These are phyloP conservation scores for Ariolimax columbianus DNA, from an alignment of 2,888 invertebrate genomes.

Conservation along the genomic window DNA sequence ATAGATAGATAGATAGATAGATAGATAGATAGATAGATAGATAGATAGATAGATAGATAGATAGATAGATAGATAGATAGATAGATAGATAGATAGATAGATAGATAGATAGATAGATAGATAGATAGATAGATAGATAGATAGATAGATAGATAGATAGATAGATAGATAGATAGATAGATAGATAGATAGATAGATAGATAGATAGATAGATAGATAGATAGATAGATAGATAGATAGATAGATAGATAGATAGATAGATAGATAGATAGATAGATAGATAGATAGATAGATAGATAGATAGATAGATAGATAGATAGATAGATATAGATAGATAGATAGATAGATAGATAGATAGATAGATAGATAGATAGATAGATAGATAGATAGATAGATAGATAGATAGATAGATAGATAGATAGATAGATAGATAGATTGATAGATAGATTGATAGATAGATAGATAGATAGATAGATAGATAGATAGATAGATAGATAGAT, in stretches of 20 bases:
- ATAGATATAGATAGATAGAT: no score
- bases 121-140: no score
- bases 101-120: no score
- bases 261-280: conserved; percentile 6
- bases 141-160: no score
- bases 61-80: no score
- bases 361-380: no score
- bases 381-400: not conserved
- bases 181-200: conserved; percentile 22
- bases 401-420: conserved; percentile 29
- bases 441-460: conserved; percentile 8
- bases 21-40: no score
- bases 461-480: not conserved
- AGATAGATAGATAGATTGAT: conserved; percentile 14
- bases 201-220: conserved; percentile 9
- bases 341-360: no score
- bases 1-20: no score
- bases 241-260: conserved; percentile 9
- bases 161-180: conserved; percentile 29
- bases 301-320: not conserved
- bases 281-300: not conserved
- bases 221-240: not conserved
- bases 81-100: no score
- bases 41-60: no score
- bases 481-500: conserved; percentile 9